Percentiles rank a stretch among this genome's conserved stretches.
Evolutionary conservation across 2,888 invertebrate species (phyloP).

Genomic region (Dolomedes plantarius): DNA sequence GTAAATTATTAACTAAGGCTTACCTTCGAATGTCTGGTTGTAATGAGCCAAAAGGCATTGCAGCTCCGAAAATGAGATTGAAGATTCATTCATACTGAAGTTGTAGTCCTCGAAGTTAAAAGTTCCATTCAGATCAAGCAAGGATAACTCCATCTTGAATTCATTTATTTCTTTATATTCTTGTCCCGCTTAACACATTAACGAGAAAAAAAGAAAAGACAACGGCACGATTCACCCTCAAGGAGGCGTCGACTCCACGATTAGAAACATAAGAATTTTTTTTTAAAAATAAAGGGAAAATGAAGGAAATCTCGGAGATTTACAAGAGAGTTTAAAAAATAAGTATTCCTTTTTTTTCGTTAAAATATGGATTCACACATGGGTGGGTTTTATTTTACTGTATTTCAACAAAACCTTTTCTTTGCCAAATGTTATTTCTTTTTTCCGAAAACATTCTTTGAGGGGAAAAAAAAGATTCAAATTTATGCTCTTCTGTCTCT

Average conservation of each 20-base stretch:
- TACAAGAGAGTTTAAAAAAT: no score
- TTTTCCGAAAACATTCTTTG: background rate
- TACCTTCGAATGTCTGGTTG: background rate
- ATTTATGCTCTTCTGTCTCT: background rate
- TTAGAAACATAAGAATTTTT: background rate
- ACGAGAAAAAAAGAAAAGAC: background rate
- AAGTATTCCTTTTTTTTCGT: background rate
- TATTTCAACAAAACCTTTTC: background rate
- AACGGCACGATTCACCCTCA: background rate
- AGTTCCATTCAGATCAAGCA: background rate
- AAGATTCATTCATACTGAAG: background rate
- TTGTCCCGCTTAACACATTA: no score
- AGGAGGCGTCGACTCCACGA: background rate
- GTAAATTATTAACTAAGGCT: background rate
- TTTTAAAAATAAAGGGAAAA: background rate
- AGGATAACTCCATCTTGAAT: background rate
- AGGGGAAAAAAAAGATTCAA: background rate
- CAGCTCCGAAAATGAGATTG: background rate
- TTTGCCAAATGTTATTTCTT: slow-evolving; percentile 4
- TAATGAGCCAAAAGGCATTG: background rate
- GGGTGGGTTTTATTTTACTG: background rate
- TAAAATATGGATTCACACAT: slow-evolving; percentile 6
- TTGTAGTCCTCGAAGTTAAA: background rate
- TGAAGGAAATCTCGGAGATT: no score
- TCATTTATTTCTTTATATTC: background rate